Base-by-base conservation (phyloP, 2,113 vertebrate genomes). In the Platichthys flesus region DNA sequence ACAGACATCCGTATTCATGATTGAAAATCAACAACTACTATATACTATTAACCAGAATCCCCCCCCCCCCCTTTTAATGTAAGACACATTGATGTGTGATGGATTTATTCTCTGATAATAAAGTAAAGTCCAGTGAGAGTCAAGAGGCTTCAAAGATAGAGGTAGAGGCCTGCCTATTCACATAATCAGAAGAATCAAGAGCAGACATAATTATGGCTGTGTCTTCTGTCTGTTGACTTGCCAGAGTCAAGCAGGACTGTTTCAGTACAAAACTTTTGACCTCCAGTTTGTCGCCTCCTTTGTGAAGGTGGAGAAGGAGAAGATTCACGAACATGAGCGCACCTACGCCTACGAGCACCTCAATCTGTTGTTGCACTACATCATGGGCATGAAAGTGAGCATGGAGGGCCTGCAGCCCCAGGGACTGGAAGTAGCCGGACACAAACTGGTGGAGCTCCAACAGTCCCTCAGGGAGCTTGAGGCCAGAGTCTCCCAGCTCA, bases 251-350 rank as follows among this genome's bases (percentile, higher is more conserved):
- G 31, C 18, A n/a, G 18, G 28, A 42, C 24, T 24, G 42, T 51
- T 13, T 28, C 18, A 15, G 1, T n/a, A 52, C 47, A 52, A n/a
- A 5, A 3, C 8, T 13, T 35, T 15, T n/a, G 18, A 37, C 20
- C 20, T 28, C 9, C 9, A 5, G 20, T 18, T 16, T 40, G 28
- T 66, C 20, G 1, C 14, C 16, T 64, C 21, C 6, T 13, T 49
- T 26, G 28, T 55, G n/a, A 16, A 98, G 97, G 96, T 97, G 82
- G 96, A 97, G 76, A 94, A 94, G 2, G 97, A 96, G 80, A 94
- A 93, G 73, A 95, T 93, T 47, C 90, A 86, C 10, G 96, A 97
- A 20, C 97, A 98, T 0, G 97, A 98, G 88, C 94, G 90, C 0
- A 91, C 91, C 65, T 92, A 76, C 18, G 88, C 97, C 56, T 93